phyloP scores from a whole-genome alignment of 1,140 invertebrate species.

The Diorhabda carinulata region DNA sequence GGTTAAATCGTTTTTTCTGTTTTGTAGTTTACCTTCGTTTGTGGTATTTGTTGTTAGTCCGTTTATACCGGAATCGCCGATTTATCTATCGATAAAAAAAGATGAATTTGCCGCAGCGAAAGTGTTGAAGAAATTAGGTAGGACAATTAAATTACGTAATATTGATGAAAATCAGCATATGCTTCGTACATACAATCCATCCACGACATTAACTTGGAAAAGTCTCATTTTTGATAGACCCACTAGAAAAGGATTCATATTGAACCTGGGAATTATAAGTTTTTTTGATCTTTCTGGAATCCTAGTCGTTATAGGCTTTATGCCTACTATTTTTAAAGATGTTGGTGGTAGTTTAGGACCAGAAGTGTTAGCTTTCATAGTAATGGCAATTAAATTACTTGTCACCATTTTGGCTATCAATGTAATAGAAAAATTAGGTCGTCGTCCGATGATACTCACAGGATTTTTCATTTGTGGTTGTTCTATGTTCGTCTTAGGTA shows the following conservation, averaged over 20 bases:
- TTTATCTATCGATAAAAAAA: conserved; percentile 59
- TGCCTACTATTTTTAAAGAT: conserved; percentile 2
- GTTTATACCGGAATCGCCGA: conserved; percentile 80
- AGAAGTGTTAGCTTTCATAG: conserved; percentile 78
- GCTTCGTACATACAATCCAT: background rate
- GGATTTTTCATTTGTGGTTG: conserved; percentile 62
- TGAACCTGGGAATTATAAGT: conserved; percentile 65
- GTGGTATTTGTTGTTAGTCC: conserved; percentile 61
- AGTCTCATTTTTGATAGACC: conserved; percentile 37
- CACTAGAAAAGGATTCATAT: conserved; percentile 62
- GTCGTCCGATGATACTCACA: conserved; percentile 65
- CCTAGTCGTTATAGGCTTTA: conserved; percentile 10
- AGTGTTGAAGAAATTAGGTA: conserved; percentile 63
- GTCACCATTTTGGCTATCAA: conserved; percentile 65
- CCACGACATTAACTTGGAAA: background rate
- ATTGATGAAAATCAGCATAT: background rate
- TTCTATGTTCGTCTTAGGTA: conserved; percentile 51
- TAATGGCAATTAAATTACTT: conserved; percentile 71
- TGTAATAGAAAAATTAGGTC: conserved; percentile 61
- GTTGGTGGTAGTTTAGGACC: background rate
- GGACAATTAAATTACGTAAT: conserved; percentile 30
- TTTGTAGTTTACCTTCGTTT: conserved; percentile 58
- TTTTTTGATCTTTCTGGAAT: conserved; percentile 79
- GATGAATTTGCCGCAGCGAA: conserved; percentile 58
- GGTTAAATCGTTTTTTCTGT: conserved; percentile 63